These are phyloP conservation scores for Chelidonichthys spinosus DNA, from an alignment of 2,797 vertebrate genomes.

Conservation along the genomic window DNA sequence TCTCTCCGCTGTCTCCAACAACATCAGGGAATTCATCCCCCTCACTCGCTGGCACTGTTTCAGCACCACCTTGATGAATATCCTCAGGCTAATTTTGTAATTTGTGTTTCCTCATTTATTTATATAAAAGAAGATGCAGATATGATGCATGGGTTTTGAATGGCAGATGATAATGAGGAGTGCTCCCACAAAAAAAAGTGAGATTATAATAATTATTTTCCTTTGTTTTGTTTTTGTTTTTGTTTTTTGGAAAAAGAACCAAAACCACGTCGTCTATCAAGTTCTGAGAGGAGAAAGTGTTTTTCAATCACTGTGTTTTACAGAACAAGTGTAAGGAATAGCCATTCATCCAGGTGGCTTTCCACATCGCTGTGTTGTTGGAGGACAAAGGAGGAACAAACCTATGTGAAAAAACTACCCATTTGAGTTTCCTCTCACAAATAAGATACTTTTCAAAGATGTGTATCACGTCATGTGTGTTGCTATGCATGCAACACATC, in stretches of 20 bases:
- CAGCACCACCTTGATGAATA: conserved; percentile 41
- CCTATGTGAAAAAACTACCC: not conserved
- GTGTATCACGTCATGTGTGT: no score
- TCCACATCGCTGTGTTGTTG: not conserved
- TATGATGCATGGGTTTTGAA: conserved; percentile 30
- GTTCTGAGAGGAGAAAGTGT: no score
- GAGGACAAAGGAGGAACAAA: not conserved
- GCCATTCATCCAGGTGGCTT: not conserved
- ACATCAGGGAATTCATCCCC: not conserved
- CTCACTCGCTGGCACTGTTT: conserved; percentile 15
- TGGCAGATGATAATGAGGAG: conserved; percentile 26
- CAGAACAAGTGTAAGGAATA: not conserved
- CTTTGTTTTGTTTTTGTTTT: no score
- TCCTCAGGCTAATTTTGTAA: conserved; percentile 47
- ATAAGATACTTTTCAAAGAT: no score
- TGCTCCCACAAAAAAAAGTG: conserved; percentile 8
- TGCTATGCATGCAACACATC: no score
- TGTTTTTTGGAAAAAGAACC: conserved; percentile 13
- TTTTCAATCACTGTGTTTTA: not conserved
- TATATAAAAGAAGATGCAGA: conserved; percentile 31
- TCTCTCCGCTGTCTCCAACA: conserved; percentile 26
- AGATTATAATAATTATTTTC: not conserved
- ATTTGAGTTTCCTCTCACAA: not conserved
- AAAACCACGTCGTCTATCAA: not conserved
- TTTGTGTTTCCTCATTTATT: conserved; percentile 58